Conservation (phyloP, 1,140 invertebrate genomes). For the Kradibia gibbosae region DNA sequence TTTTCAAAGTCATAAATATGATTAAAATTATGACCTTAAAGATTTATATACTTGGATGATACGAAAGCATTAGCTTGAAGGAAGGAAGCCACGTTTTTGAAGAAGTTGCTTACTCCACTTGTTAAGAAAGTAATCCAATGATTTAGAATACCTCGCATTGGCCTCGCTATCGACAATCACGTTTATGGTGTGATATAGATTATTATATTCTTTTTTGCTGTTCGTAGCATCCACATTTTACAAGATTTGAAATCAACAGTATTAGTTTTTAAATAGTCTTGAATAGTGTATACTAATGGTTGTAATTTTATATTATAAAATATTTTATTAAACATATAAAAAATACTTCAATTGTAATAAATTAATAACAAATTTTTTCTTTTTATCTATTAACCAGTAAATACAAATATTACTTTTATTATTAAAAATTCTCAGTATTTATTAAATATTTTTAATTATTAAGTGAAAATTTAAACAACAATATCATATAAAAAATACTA, state of each 20-base stretch:
- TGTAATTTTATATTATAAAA: no score
- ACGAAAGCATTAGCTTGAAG: conserved; percentile 53
- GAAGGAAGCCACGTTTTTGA: conserved; percentile 58
- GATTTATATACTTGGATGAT: neutral
- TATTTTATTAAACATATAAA: no score
- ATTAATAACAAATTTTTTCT: no score
- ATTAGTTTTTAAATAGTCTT: conserved; percentile 1
- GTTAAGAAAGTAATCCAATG: conserved; percentile 51
- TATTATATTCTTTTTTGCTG: conserved; percentile 39
- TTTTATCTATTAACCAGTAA: no score
- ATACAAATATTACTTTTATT: no score
- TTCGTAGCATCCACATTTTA: neutral
- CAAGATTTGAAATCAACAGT: neutral
- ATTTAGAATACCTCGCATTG: conserved; percentile 49
- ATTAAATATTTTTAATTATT: no score
- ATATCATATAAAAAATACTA: no score
- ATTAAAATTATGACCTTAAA: conserved; percentile 25
- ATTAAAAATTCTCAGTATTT: no score
- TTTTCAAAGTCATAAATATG: neutral
- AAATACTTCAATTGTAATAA: no score
- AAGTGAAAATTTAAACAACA: no score
- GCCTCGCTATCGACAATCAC: conserved; percentile 63
- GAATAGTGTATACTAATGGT: no score
- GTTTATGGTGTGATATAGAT: conserved; percentile 50
- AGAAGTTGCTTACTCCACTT: conserved; percentile 57